These are phyloP conservation scores for Stenodera caucasica DNA, from an alignment of 2,888 invertebrate species.

Conservation along the genomic window DNA sequence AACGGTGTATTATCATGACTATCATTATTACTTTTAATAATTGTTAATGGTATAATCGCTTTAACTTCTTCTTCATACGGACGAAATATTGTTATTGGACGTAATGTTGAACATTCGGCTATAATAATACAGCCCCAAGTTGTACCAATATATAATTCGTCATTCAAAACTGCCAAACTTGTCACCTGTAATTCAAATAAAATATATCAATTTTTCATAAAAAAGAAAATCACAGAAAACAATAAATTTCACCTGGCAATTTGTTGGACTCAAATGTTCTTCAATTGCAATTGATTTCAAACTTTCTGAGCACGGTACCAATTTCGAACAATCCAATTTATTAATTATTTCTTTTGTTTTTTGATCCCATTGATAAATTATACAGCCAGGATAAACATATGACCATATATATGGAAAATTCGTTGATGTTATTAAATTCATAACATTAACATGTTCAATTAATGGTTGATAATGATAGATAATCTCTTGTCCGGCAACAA, in stretches of 20 bases:
- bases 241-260: slow-evolving; percentile 66
- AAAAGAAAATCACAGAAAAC: not conserved
- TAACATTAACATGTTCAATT: slow-evolving; percentile 66
- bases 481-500: slow-evolving; percentile 74
- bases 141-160: slow-evolving; percentile 86
- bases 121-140: slow-evolving; percentile 94
- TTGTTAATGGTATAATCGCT: slow-evolving; percentile 63
- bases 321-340: slow-evolving; percentile 86
- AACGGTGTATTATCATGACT: slow-evolving; percentile 57
- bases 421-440: slow-evolving; percentile 69
- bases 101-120: slow-evolving; percentile 75
- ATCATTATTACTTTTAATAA: slow-evolving; percentile 50
- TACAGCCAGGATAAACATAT: slow-evolving; percentile 84
- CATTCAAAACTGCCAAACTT: slow-evolving; percentile 67
- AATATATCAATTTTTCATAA: not conserved
- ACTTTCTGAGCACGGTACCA: slow-evolving; percentile 90
- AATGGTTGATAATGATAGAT: slow-evolving; percentile 65
- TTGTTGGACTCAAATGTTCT: slow-evolving; percentile 76
- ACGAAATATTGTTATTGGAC: slow-evolving; percentile 90
- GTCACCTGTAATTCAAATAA: slow-evolving; percentile 59
- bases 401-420: slow-evolving; percentile 72
- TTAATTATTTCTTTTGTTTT: slow-evolving; percentile 68
- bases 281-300: slow-evolving; percentile 89
- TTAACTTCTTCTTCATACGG: slow-evolving; percentile 83
- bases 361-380: slow-evolving; percentile 86